These are phyloP conservation scores for Liasis olivaceus DNA, from an alignment of 2,797 vertebrate species.

Conservation along the genomic window DNA sequence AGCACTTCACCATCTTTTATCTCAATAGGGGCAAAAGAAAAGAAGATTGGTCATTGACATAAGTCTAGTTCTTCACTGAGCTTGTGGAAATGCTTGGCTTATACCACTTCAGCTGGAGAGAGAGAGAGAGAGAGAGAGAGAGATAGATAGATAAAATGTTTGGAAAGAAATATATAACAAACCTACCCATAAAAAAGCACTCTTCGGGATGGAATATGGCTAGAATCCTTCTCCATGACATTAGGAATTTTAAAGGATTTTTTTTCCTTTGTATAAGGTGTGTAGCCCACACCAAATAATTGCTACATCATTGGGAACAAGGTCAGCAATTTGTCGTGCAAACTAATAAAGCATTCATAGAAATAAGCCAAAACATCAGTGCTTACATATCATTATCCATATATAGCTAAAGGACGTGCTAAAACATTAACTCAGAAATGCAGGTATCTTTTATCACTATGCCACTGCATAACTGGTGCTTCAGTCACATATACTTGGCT, in stretches of 20 bases:
- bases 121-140: no score
- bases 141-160: not conserved
- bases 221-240: not conserved
- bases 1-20: not conserved
- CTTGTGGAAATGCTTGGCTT: not conserved
- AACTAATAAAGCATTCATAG: not conserved
- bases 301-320: not conserved
- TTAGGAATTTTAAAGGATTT: not conserved
- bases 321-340: not conserved
- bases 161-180: not conserved
- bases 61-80: not conserved
- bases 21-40: conserved; percentile 3
- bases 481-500: not conserved
- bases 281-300: not conserved
- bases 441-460: not conserved
- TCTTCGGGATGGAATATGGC: not conserved
- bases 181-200: not conserved
- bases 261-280: not conserved
- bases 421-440: not conserved
- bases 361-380: not conserved
- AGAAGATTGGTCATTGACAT: not conserved
- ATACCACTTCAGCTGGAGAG: not conserved
- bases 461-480: not conserved
- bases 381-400: conserved; percentile 17
- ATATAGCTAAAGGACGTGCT: not conserved